Evolutionary conservation across 2,113 vertebrate species (phyloP), one percentile per base, ranked within the genome.

Genomic region (Murina feae): DNA sequence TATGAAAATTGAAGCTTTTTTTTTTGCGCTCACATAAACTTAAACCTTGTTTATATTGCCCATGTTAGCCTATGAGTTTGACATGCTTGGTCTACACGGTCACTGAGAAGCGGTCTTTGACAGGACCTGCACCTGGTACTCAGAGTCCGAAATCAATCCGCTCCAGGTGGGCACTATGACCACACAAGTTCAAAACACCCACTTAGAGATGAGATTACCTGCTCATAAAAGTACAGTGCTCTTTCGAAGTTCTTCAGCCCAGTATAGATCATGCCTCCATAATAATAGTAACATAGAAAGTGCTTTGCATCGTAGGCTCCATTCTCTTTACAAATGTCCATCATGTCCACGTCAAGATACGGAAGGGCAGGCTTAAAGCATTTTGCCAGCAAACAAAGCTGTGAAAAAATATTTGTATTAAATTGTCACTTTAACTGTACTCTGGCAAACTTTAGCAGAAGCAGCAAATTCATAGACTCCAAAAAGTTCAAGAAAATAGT

Each of bases 311-410:
- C 99, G n/a, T 99, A 99, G 72, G 99, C 99, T 75, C 99, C 99
- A 35, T 99, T 99, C 98, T 99, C 99, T 98, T 99, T 99, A 98
- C 99, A 99, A 98, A 99, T 99, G 98, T 99, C 99, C 99, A 99
- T 99, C 99, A 99, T 99, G 98, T 99, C 99, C 98, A 99, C 98
- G 88, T 99, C 99, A 98, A 99, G 98, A 98, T 99, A 99, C 5
- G 99, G 99, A 89, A 99, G 99, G 72, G 98, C 99, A 63, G 99
- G 99, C 98, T 99, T 99, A 98, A 99, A 99, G 98, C 99, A 99
- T 98, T 99, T 99, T 65, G 99, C 99, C 98, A 99, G 98, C 98
- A 99, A 99, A 98, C 99, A 99, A 98, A 99, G 98, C 99, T 99
- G 97, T 75, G 93, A 97, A 86, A 86, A 97, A 96, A 97, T 97